Percentiles rank a stretch among this genome's conserved stretches.
phyloP scores from a whole-genome alignment of 2,888 invertebrate genomes.

The Melanchra persicariae region DNA sequence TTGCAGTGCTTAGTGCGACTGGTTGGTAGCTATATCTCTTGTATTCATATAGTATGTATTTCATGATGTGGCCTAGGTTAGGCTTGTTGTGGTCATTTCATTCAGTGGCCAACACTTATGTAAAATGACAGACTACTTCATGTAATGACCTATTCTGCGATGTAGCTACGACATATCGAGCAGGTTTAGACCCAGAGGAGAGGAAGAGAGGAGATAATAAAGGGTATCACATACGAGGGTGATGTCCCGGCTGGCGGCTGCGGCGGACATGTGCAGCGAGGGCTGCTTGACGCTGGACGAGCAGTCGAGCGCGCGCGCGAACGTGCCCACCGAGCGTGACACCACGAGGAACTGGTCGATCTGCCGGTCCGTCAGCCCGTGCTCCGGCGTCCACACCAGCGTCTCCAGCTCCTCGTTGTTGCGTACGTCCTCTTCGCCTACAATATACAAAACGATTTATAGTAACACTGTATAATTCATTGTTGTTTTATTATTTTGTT shows the following conservation, averaged over 20 bases:
- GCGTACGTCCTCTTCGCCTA: slow-evolving; percentile 92
- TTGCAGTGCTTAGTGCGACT: not conserved
- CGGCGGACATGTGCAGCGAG: slow-evolving; percentile 99
- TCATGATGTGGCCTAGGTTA: too few species aligned
- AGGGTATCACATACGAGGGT: slow-evolving; percentile 93
- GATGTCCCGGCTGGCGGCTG: slow-evolving; percentile 99
- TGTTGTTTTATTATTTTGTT: too few species aligned
- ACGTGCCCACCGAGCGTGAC: slow-evolving; percentile 98
- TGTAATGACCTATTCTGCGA: too few species aligned
- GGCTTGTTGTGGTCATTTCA: too few species aligned
- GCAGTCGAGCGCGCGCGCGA: slow-evolving; percentile 99
- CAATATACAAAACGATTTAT: slow-evolving; percentile 62
- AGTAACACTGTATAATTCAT: not conserved
- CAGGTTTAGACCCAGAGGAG: too few species aligned
- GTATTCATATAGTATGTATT: too few species aligned
- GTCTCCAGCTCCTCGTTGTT: slow-evolving; percentile 95
- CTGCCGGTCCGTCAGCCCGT: slow-evolving; percentile 97
- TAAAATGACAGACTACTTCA: too few species aligned
- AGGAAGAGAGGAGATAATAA: too few species aligned
- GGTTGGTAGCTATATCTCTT: too few species aligned
- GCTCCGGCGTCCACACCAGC: slow-evolving; percentile 98
- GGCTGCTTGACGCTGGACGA: slow-evolving; percentile 99
- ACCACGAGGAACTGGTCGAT: slow-evolving; percentile 99
- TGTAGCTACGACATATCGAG: too few species aligned
- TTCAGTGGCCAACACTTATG: too few species aligned